Conservation (phyloP, 2,113 vertebrate genomes). For the Larimichthys crocea region DNA sequence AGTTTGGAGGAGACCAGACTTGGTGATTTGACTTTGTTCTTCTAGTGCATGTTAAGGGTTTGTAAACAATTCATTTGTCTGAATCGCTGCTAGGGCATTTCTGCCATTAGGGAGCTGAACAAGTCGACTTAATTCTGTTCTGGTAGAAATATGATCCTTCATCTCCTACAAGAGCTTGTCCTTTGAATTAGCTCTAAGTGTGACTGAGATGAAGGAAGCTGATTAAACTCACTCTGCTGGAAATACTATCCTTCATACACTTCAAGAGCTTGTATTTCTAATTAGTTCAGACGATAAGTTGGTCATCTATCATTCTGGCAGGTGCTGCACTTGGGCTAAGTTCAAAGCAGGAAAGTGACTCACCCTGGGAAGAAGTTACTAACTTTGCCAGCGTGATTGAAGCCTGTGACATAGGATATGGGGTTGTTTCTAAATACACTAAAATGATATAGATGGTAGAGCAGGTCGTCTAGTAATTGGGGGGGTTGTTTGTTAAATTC, state of each 20-base stretch:
- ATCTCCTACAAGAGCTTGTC: constrained; percentile 66
- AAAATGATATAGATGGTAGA: background rate
- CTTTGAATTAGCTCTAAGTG: constrained; percentile 68
- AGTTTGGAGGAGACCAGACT: constrained; percentile 3
- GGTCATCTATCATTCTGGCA: constrained; percentile 59
- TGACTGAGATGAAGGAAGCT: constrained; percentile 68
- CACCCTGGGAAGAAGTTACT: constrained; percentile 9
- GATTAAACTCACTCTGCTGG: constrained; percentile 72
- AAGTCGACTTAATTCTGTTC: constrained; percentile 49
- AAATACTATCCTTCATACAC: constrained; percentile 70
- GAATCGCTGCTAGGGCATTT: constrained; percentile 8
- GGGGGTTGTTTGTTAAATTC: too few species aligned
- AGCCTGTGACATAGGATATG: background rate
- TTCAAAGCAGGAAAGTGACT: constrained; percentile 44
- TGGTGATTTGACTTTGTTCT: constrained; percentile 24
- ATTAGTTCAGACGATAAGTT: constrained; percentile 62
- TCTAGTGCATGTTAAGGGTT: background rate
- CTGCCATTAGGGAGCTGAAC: constrained; percentile 32
- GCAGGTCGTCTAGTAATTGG: background rate
- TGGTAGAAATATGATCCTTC: constrained; percentile 67
- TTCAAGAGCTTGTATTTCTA: constrained; percentile 67
- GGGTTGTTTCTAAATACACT: background rate
- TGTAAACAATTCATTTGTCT: constrained; percentile 45
- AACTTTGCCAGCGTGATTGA: background rate
- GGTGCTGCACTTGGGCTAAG: constrained; percentile 26